A percentile compares a stretch with the other conserved stretches of the same genome.
Evolutionary conservation across 1,140 invertebrate genomes (phyloP).

Genomic region (Himalopsyche phryganea): DNA sequence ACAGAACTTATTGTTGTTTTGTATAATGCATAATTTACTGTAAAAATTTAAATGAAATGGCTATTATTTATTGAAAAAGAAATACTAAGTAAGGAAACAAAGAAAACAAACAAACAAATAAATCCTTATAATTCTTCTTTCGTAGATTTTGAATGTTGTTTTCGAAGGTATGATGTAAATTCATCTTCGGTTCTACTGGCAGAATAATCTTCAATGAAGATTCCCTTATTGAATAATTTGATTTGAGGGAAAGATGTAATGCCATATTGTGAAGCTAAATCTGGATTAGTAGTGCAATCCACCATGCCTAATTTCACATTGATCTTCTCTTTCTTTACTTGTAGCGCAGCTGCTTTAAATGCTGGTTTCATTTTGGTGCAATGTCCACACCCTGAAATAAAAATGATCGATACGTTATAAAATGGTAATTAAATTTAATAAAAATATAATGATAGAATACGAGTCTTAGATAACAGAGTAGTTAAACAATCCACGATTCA

Average conservation of each 20-base stretch:
- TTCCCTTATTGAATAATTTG: slow-evolving; percentile 68
- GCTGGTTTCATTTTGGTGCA: slow-evolving; percentile 74
- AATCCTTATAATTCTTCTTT: too few relatives aligned
- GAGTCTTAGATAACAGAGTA: background rate
- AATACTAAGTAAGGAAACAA: too few relatives aligned
- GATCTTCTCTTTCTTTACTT: slow-evolving; percentile 52
- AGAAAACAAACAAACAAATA: too few relatives aligned
- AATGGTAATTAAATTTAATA: background rate
- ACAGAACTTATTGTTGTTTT: too few relatives aligned
- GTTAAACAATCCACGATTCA: background rate
- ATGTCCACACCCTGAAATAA: slow-evolving; percentile 67
- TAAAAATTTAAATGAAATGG: too few relatives aligned
- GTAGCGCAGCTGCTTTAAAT: slow-evolving; percentile 60
- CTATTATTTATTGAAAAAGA: too few relatives aligned
- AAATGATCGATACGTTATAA: slow-evolving; percentile 14
- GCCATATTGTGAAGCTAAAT: slow-evolving; percentile 56
- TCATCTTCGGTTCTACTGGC: slow-evolving; percentile 59
- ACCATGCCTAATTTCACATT: slow-evolving; percentile 61
- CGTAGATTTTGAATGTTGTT: background rate
- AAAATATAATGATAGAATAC: background rate
- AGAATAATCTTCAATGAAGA: slow-evolving; percentile 54
- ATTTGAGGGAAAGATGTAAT: slow-evolving; percentile 70
- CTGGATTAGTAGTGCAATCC: slow-evolving; percentile 62
- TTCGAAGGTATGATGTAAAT: slow-evolving; percentile 39
- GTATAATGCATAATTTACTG: too few relatives aligned